These are phyloP conservation scores for Apotomis betuletana DNA, from an alignment of 2,888 invertebrate genomes.

Conservation along the genomic window DNA sequence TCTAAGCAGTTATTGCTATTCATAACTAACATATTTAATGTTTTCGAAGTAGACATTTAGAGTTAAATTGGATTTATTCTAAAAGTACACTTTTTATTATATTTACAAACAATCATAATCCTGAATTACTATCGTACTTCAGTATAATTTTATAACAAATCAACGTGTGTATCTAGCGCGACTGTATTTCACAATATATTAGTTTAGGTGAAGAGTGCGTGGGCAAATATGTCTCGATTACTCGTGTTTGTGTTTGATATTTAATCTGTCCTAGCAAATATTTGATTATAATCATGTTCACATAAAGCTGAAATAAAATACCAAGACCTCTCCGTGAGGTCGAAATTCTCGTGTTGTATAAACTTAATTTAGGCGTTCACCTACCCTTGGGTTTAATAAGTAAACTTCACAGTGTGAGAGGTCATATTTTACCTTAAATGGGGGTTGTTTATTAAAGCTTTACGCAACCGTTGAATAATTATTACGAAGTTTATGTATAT, in stretches of 20 bases:
- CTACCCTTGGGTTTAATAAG: constrained; percentile 16
- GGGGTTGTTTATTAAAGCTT: constrained; percentile 19
- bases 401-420: constrained; percentile 12
- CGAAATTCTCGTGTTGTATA: constrained; percentile 11
- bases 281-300: constrained; percentile 18
- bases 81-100: no score
- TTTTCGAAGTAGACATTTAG: no score
- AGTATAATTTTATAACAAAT: background rate
- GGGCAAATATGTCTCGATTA: constrained; percentile 11
- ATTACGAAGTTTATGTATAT: background rate
- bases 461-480: constrained; percentile 2
- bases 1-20: no score
- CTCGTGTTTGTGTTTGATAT: constrained; percentile 10
- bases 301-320: constrained; percentile 6
- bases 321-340: background rate
- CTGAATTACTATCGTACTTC: background rate
- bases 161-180: background rate
- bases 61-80: no score
- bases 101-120: background rate
- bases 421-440: constrained; percentile 18
- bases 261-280: constrained; percentile 7
- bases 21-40: no score
- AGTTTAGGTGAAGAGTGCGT: background rate
- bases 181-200: constrained; percentile 6
- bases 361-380: constrained; percentile 20